These are phyloP conservation scores for Anaspis maculata DNA, from an alignment of 2,888 invertebrate species.

Conservation along the genomic window DNA sequence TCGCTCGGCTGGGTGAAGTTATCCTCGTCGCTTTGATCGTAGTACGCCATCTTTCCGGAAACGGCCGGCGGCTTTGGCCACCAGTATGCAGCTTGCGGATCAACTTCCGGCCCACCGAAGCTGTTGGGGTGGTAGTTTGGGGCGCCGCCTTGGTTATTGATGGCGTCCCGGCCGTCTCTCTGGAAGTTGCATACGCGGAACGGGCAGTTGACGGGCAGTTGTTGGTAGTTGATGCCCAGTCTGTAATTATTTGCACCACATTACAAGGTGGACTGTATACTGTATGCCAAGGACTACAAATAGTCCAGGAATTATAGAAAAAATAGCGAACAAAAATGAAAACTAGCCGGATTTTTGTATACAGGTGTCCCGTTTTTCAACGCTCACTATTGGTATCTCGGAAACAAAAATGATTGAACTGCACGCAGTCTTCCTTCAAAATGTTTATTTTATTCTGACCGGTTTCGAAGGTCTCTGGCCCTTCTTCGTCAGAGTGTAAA, in stretches of 20 bases:
- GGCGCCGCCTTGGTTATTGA: conserved; percentile 76
- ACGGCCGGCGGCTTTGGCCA: conserved; percentile 48
- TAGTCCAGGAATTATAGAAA: too few relatives aligned
- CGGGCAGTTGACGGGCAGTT: conserved; percentile 74
- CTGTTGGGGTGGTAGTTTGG: conserved; percentile 98
- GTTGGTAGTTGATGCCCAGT: conserved; percentile 67
- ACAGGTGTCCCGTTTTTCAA: too few relatives aligned
- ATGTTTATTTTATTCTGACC: too few relatives aligned
- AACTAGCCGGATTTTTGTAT: too few relatives aligned
- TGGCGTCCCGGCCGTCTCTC: conserved; percentile 74
- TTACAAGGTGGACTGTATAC: conserved; percentile 90
- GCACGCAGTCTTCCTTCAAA: too few relatives aligned
- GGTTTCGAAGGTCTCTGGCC: too few relatives aligned
- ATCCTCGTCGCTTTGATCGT: conserved; percentile 77
- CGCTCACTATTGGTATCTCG: too few relatives aligned
- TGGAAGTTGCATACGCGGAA: conserved; percentile 76
- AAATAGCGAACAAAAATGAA: too few relatives aligned
- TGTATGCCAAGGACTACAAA: too few relatives aligned
- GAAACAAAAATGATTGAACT: too few relatives aligned
- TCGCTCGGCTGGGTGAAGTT: conserved; percentile 80
- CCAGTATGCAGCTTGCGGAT: conserved; percentile 53
- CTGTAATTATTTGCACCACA: conserved; percentile 86
- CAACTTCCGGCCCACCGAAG: conserved; percentile 77
- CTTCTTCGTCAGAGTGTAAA: too few relatives aligned
- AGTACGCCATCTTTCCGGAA: conserved; percentile 69